A percentile compares a stretch with the other conserved stretches of the same genome.
Evolutionary conservation across 2,797 vertebrate species (phyloP).

Genomic region (Eutrigla gurnardus): DNA sequence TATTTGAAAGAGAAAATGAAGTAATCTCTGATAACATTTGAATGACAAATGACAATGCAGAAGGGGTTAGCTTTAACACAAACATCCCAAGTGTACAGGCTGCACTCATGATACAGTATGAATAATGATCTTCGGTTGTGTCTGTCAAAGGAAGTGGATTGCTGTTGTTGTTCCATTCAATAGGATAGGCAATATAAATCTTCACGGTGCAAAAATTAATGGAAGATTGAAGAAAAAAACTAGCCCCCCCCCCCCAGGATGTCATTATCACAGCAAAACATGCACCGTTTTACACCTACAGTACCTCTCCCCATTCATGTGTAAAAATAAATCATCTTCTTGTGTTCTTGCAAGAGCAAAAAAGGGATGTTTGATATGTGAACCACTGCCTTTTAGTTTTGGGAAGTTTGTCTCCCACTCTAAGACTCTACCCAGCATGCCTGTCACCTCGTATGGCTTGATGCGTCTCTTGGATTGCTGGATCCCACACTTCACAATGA

Average conservation of each 20-base stretch:
- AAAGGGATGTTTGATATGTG: slow-evolving; percentile 62
- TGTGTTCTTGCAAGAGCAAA: slow-evolving; percentile 46
- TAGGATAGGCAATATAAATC: slow-evolving; percentile 11
- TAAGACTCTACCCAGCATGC: slow-evolving; percentile 40
- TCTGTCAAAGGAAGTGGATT: slow-evolving; percentile 51
- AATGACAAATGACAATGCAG: slow-evolving; percentile 5
- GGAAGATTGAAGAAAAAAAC: slow-evolving; percentile 24
- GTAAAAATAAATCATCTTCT: slow-evolving; percentile 70
- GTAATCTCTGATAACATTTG: neutral
- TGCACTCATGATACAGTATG: slow-evolving; percentile 7
- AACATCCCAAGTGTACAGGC: neutral
- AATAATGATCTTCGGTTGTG: slow-evolving; percentile 38
- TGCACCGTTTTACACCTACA: slow-evolving; percentile 61
- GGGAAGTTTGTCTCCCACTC: slow-evolving; percentile 61
- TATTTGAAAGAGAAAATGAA: neutral
- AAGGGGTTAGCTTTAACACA: slow-evolving; percentile 17
- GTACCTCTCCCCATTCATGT: slow-evolving; percentile 51
- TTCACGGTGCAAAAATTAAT: slow-evolving; percentile 38
- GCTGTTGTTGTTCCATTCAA: slow-evolving; percentile 47
- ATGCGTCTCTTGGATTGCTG: slow-evolving; percentile 67
- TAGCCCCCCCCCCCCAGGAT: slow-evolving; percentile 46
- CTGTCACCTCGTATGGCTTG: slow-evolving; percentile 62
- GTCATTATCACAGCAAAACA: slow-evolving; percentile 71
- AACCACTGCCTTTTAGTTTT: slow-evolving; percentile 63
- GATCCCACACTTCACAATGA: slow-evolving; percentile 61